A percentile compares a stretch with the other conserved stretches of the same genome.
Evolutionary conservation across 2,113 vertebrate genomes (phyloP).

Genomic region (Garra rufa): DNA sequence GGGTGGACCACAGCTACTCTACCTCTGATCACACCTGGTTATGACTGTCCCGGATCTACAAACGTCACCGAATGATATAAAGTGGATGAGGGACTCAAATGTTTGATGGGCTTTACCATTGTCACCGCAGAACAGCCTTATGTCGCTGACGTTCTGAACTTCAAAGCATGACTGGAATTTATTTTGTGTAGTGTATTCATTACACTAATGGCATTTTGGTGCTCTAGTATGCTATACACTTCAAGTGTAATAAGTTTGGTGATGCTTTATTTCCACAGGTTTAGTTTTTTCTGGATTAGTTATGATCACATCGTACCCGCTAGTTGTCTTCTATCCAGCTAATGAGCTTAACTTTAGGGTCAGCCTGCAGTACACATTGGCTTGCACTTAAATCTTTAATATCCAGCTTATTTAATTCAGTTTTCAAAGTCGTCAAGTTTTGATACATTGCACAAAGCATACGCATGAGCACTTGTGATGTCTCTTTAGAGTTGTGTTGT

Average conservation of each 20-base stretch:
- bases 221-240: slow-evolving; percentile 10
- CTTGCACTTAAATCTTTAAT: slow-evolving; percentile 71
- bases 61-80: background rate
- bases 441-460: slow-evolving; percentile 73
- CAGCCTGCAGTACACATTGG: slow-evolving; percentile 54
- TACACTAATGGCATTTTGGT: slow-evolving; percentile 2
- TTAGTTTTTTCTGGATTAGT: slow-evolving; percentile 11
- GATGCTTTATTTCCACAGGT: slow-evolving; percentile 12
- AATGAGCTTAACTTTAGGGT: slow-evolving; percentile 62
- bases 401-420: slow-evolving; percentile 62
- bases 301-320: slow-evolving; percentile 38
- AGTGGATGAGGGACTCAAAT: slow-evolving; percentile 19
- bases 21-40: slow-evolving; percentile 73
- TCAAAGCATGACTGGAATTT: slow-evolving; percentile 42
- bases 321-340: slow-evolving; percentile 61
- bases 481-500: slow-evolving; percentile 25
- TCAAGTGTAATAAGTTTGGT: background rate
- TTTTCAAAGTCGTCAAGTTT: slow-evolving; percentile 41
- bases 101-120: slow-evolving; percentile 20
- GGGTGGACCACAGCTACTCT: slow-evolving; percentile 91
- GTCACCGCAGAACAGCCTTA: slow-evolving; percentile 35
- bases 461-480: slow-evolving; percentile 70
- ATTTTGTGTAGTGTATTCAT: slow-evolving; percentile 18
- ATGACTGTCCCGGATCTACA: slow-evolving; percentile 69
- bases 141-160: slow-evolving; percentile 20